Evolutionary conservation across 2,797 vertebrate species (phyloP), one percentile per base, ranked within the genome.

Genomic region (Orestias chungarensis): DNA sequence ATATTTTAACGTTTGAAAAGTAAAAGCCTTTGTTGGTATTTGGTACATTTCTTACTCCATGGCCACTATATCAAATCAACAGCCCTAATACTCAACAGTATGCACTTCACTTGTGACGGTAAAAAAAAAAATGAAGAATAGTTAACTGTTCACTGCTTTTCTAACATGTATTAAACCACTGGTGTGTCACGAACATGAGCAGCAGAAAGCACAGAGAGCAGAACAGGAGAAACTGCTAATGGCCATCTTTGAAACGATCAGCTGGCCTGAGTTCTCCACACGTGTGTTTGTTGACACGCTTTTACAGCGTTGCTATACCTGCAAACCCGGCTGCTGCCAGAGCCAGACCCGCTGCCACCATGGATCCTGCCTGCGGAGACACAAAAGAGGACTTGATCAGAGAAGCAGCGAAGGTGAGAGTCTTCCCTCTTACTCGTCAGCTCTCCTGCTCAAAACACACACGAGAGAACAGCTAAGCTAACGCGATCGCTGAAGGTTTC

Each of bases 241-340:
- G 8, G 9, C 18, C 8, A 43, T 43, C 15, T 18, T 3, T 25
- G 42, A 42, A 25, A 6, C 29, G 43, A 23, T 35, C 31, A 11
- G 40, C 40, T 1, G 27, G 7, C 23, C 6, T 7, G 3, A 2
- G 18, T 27, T 1, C n/a, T n/a, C n/a, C n/a, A n/a, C n/a, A n/a
- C n/a, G n/a, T n/a, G n/a, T n/a, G n/a, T n/a, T n/a, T n/a, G n/a
- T n/a, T n/a, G n/a, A n/a, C n/a, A n/a, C n/a, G n/a, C n/a, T n/a
- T n/a, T n/a, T n/a, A n/a, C n/a, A n/a, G n/a, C n/a, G n/a, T n/a
- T n/a, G n/a, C n/a, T 93, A 93, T 85, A 97, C 97, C 97, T 95
- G 96, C 96, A 89, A 97, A 97, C 91, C 97, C 97, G 47, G 96
- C 97, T 66, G 96, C 96, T 6, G 98, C 97, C 68, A 99, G 88